These are phyloP conservation scores for Bombus polaris DNA, from an alignment of 1,140 invertebrate species.

Conservation along the genomic window DNA sequence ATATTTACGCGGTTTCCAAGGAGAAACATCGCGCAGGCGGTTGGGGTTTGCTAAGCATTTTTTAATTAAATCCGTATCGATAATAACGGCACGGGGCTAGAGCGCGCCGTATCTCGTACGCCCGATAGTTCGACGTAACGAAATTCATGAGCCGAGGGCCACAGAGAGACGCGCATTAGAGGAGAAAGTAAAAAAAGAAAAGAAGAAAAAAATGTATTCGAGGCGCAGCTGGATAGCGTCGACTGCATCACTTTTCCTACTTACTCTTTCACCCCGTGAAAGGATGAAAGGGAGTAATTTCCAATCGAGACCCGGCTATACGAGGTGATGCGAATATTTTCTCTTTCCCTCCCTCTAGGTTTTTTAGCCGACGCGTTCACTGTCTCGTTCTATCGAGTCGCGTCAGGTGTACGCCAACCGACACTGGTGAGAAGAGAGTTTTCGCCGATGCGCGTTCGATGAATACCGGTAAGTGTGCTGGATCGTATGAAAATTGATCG, in stretches of 20 bases:
- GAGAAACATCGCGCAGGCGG: slow-evolving; percentile 8
- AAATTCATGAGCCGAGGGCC: slow-evolving; percentile 17
- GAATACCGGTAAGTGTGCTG: slow-evolving; percentile 55
- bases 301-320: slow-evolving; percentile 60
- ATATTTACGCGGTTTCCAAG: slow-evolving; percentile 68
- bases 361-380: background rate
- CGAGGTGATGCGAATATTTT: slow-evolving; percentile 42
- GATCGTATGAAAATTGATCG: slow-evolving; percentile 60
- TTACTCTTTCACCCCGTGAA: slow-evolving; percentile 65
- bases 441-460: slow-evolving; percentile 17
- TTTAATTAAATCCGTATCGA: slow-evolving; percentile 79
- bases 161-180: slow-evolving; percentile 4
- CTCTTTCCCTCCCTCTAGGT: slow-evolving; percentile 14
- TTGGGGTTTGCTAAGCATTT: slow-evolving; percentile 75
- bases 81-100: slow-evolving; percentile 26
- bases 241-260: slow-evolving; percentile 59
- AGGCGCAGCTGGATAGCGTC: slow-evolving; percentile 42
- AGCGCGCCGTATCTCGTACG: background rate
- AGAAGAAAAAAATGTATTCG: slow-evolving; percentile 22
- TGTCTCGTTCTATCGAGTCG: slow-evolving; percentile 11
- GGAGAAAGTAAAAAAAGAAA: slow-evolving; percentile 17
- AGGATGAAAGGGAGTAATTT: slow-evolving; percentile 69
- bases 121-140: slow-evolving; percentile 28
- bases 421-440: background rate
- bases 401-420: background rate